Evolutionary conservation across 2,113 vertebrate genomes (phyloP), one percentile per base, ranked within the genome.

Genomic region (Gopherus evgoodei): DNA sequence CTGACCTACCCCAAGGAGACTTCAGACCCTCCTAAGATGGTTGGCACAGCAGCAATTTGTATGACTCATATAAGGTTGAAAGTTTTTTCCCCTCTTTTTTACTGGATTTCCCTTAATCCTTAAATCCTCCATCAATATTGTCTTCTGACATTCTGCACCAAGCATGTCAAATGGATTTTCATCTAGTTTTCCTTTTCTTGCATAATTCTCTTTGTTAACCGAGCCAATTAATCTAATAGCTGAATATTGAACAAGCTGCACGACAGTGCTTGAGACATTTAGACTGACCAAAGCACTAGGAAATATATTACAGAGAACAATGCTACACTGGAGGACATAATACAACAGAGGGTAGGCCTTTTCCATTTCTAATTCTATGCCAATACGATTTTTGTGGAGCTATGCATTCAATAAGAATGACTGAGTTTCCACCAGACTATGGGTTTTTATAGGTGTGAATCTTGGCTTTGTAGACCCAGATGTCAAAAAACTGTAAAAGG

Each of bases 381-480:
- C n/a, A 35, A 35, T 35, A 35, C 4, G 19, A 72, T 72, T 38
- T 16, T 38, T 31, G 13, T 21, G 5, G 2, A 5, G 87, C 76
- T 81, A 42, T 81, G 5, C n/a, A 11, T 49, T 86, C 84, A 19
- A 35, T 78, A 90, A 88, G 93, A 17, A 22, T 29, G 69, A 27
- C 16, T 42, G 12, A 87, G 16, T 21, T 87, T 92, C 42, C 52
- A 10, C 7, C 13, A 62, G 19, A 31, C 38, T 47, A 87, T 24
- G 79, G 31, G 1, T 80, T 87, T 24, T 11, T 3, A 1, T 53
- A 86, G 87, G 65, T 17, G 87, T 0, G 1, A 8, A 94, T 50
- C 19, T 49, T 27, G 56, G 56, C 59, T 31, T 85, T 65, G 86
- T 0, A 0, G 59, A 44, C 85, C 14, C 22, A 0, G 0, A 29